Evolutionary conservation across 2,113 vertebrate species (phyloP).

Genomic region (Microcebus murinus): DNA sequence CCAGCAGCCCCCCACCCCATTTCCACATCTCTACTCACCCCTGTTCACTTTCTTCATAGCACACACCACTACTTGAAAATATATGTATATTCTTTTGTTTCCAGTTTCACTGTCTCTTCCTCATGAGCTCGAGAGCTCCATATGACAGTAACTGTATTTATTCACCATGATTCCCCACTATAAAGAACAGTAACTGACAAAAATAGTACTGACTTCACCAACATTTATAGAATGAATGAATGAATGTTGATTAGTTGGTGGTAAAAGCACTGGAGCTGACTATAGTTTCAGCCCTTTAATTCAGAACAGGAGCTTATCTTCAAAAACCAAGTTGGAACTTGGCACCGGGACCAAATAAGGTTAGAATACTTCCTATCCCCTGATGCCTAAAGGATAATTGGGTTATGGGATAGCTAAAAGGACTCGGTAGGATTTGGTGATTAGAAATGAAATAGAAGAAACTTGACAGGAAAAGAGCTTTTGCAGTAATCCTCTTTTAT

Average conservation of each 20-base stretch:
- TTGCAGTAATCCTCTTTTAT: conserved; percentile 53
- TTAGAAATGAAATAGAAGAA: conserved; percentile 44
- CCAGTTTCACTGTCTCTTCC: neutral
- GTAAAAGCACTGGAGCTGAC: neutral
- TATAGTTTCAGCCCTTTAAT: neutral
- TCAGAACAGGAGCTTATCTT: conserved; percentile 39
- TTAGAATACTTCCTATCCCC: neutral
- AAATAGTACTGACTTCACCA: neutral
- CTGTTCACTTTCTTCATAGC: neutral
- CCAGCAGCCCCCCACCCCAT: no score
- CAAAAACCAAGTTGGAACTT: neutral
- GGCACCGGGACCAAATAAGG: neutral
- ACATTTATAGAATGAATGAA: neutral
- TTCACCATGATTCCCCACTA: neutral
- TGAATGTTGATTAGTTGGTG: neutral
- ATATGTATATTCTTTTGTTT: neutral
- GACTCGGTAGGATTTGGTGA: neutral
- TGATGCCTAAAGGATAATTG: neutral
- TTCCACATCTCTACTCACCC: neutral
- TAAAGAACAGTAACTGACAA: neutral
- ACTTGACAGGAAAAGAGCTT: conserved; percentile 5
- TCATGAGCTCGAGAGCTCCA: neutral
- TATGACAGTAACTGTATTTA: neutral
- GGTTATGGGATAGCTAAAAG: neutral
- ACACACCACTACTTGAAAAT: neutral